A percentile compares a stretch with the other conserved stretches of the same genome.
Conservation (phyloP, 2,888 invertebrate genomes). For the Aquatica leii region DNA sequence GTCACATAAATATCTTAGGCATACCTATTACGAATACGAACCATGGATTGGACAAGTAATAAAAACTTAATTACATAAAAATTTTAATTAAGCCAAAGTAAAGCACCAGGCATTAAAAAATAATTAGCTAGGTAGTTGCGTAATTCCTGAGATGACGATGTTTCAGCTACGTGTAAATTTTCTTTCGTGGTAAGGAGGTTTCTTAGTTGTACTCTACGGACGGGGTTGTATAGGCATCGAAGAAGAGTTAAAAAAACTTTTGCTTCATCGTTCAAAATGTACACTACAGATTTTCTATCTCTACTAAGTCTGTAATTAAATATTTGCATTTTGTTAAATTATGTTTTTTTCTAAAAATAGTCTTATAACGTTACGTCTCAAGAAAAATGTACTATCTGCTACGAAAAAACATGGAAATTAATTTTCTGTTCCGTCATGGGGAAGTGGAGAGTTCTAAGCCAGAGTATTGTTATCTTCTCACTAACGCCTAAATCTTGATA, state of each 20-base stretch:
- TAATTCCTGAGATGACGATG: neutral
- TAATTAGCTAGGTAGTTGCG: conserved; percentile 3
- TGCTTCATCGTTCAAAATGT: conserved; percentile 10
- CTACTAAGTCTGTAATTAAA: conserved; percentile 4
- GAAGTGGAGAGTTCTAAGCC: neutral
- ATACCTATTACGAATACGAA: conserved; percentile 43
- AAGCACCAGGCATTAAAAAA: neutral
- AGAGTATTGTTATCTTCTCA: neutral
- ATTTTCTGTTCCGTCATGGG: neutral
- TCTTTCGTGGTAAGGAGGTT: neutral
- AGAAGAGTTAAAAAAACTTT: neutral
- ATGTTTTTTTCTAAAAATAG: neutral
- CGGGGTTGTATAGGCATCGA: too few species aligned
- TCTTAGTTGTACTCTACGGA: too few species aligned
- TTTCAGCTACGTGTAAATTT: neutral
- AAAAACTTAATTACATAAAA: neutral
- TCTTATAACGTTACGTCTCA: neutral
- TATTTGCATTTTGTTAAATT: neutral
- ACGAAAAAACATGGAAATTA: conserved; percentile 17
- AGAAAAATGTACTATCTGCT: conserved; percentile 9
- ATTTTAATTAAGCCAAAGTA: too few species aligned
- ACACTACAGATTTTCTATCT: conserved; percentile 11
- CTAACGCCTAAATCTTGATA: conserved; percentile 17
- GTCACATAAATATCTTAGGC: conserved; percentile 48
- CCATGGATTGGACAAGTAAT: conserved; percentile 47